Conservation (phyloP, 2,888 invertebrate species). For the Bombyx huttoni region DNA sequence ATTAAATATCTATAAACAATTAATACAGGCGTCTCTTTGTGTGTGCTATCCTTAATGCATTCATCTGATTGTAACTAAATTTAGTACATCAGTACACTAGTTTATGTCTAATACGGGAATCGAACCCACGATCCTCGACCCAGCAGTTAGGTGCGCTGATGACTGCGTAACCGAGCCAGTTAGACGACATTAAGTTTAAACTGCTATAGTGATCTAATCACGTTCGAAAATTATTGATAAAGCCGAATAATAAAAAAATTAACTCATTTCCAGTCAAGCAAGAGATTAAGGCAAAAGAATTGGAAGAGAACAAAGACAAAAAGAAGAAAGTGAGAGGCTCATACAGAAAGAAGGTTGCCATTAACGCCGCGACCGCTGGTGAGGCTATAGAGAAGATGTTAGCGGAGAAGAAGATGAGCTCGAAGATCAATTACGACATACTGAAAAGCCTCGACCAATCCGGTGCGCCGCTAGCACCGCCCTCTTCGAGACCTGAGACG, state of each 20-base stretch:
- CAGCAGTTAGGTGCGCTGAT: too few species aligned
- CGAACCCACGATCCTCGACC: too few species aligned
- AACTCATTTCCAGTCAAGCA: conserved; percentile 76
- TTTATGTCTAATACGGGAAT: too few species aligned
- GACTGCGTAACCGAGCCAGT: too few species aligned
- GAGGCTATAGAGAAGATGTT: conserved; percentile 98
- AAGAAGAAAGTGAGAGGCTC: conserved; percentile 81
- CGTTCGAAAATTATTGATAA: not conserved
- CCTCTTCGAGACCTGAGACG: conserved; percentile 12
- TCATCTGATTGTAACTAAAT: too few species aligned
- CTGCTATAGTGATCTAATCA: too few species aligned
- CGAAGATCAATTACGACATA: conserved; percentile 98
- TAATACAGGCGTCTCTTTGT: too few species aligned
- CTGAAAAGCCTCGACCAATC: conserved; percentile 81
- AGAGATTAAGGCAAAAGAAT: conserved; percentile 83
- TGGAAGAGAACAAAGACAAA: conserved; percentile 89
- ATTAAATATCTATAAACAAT: too few species aligned
- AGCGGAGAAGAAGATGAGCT: conserved; percentile 93
- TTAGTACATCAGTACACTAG: too few species aligned
- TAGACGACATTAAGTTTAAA: too few species aligned
- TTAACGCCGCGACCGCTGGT: conserved; percentile 79
- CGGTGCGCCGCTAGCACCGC: conserved; percentile 26
- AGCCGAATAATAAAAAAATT: not conserved
- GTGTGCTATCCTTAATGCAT: too few species aligned
- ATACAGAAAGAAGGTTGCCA: conserved; percentile 73